Conservation (phyloP, 1,140 invertebrate genomes). For the Sinella curviseta region DNA sequence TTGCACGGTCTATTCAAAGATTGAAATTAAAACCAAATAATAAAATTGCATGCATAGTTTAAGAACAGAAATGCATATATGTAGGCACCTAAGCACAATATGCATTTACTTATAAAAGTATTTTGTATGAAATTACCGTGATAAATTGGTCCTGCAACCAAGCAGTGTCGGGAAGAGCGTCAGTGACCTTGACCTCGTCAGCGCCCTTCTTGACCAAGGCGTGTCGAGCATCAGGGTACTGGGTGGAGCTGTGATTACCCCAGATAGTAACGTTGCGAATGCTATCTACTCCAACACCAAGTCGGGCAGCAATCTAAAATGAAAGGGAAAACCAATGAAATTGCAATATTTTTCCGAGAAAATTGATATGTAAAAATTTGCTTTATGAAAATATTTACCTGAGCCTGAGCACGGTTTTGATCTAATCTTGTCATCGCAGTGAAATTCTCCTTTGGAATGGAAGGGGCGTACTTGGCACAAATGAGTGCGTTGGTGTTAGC, state of each 20-base stretch:
- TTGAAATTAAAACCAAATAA: background rate
- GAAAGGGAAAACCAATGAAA: background rate
- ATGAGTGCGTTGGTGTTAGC: conserved; percentile 99
- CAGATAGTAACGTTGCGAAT: conserved; percentile 95
- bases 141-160: conserved; percentile 84
- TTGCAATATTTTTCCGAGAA: background rate
- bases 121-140: conserved; percentile 53
- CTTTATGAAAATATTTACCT: conserved; percentile 56
- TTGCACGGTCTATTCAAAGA: conserved; percentile 80
- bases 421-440: conserved; percentile 97
- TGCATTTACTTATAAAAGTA: too few species aligned
- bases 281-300: conserved; percentile 66
- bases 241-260: conserved; percentile 99
- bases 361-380: background rate
- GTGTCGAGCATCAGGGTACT: conserved; percentile 93
- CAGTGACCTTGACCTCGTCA: conserved; percentile 63
- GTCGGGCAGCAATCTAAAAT: conserved; percentile 62
- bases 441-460: conserved; percentile 95
- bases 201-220: conserved; percentile 67
- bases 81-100: too few species aligned
- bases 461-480: conserved; percentile 93
- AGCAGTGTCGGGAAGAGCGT: conserved; percentile 76
- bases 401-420: conserved; percentile 91
- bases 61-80: background rate
- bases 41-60: conserved; percentile 19